Base-by-base conservation (phyloP, 2,113 vertebrate genomes). In the Bothrops jararaca region DNA sequence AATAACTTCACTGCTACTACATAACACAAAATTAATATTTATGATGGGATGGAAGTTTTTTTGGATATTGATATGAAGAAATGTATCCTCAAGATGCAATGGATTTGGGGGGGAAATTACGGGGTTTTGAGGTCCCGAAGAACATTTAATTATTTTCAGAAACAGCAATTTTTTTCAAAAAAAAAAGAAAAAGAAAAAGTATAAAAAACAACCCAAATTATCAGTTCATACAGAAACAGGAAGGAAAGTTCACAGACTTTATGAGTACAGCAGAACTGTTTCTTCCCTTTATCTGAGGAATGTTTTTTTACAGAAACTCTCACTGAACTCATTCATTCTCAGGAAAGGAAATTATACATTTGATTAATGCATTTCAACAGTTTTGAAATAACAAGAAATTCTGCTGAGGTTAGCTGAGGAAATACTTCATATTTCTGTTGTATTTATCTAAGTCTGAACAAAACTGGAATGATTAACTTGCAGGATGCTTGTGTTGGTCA, bases 271-370 rank as follows among this genome's bases (percentile, higher is more conserved):
- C 4, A 86, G 20, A 50, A 93, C 74, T 92, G 94, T 95, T 57
- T 69, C 29, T 58, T 93, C 91, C 89, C 90, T 88, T 88, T 91
- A 92, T 92, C 69, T 15, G 13, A 54, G 93, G 34, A 15, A 60
- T 96, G 90, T 91, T 95, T 96, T 95, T 92, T 24, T 4, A 95
- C 56, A 95, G 93, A 91, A 92, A 94, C 91, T 93, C 91, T 93
- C 15, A 45, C 94, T 93, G 92, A 92, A 92, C 85, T 95, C 94
- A 94, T 89, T 52, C 88, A 34, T 95, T 96, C 93, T 92, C 93
- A 94, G 91, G 90, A 93, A 92, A 96, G 94, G 94, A 91, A 91
- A 96, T 95, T 92, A 94, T 45, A 89, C 89, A 24, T 91, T 94
- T 52, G 23, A 64, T 39, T 89, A 89, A 88, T 88, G n/a, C n/a